phyloP scores from a whole-genome alignment of 1,140 invertebrate species.

The Acromyrmex heyeri region DNA sequence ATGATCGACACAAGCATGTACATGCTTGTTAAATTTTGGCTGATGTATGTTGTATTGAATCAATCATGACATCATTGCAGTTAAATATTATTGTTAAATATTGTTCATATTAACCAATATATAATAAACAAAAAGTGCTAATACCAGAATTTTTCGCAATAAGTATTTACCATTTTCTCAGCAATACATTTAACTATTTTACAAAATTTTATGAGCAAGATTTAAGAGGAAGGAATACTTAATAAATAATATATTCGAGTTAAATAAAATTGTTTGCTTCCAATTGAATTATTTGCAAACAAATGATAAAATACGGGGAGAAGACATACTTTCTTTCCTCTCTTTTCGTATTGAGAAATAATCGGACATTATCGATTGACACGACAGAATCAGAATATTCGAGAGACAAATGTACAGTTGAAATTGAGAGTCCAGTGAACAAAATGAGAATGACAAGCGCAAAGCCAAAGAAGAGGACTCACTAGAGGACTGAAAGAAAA shows the following conservation, averaged over 20 bases:
- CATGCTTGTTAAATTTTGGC: slow-evolving; percentile 54
- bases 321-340: neutral
- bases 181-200: neutral
- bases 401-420: slow-evolving; percentile 52
- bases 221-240: neutral
- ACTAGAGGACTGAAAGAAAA: slow-evolving; percentile 63
- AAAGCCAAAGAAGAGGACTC: slow-evolving; percentile 57
- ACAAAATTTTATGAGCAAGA: neutral
- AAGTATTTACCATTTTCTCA: neutral
- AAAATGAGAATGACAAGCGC: slow-evolving; percentile 63
- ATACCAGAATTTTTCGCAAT: too few species aligned
- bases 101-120: too few species aligned
- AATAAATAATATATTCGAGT: neutral
- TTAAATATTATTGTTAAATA: too few species aligned
- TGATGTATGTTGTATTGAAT: neutral
- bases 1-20: slow-evolving; percentile 43
- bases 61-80: too few species aligned
- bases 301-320: slow-evolving; percentile 1
- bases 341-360: slow-evolving; percentile 32
- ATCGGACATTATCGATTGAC: slow-evolving; percentile 54
- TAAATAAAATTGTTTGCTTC: neutral
- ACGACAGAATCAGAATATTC: slow-evolving; percentile 53
- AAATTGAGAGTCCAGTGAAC: slow-evolving; percentile 58
- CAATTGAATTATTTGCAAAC: slow-evolving; percentile 1
- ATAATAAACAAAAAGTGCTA: too few species aligned